These are phyloP conservation scores for Apocrypta bakeri DNA, from an alignment of 1,140 invertebrate genomes.

Conservation along the genomic window DNA sequence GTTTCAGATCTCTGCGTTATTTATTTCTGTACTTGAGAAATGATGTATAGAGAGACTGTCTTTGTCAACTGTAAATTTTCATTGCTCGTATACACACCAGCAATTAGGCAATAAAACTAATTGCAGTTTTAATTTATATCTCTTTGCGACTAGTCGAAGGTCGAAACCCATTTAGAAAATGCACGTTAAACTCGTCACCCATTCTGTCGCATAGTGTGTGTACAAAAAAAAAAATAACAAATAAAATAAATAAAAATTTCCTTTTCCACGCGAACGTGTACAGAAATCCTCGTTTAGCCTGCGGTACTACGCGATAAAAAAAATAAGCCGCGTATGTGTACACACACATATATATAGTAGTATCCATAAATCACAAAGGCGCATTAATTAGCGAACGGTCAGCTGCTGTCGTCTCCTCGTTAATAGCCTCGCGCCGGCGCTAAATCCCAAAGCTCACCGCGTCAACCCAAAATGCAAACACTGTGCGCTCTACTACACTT, in stretches of 20 bases:
- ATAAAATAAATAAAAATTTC: no score
- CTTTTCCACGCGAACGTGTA: neutral
- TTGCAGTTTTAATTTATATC: neutral
- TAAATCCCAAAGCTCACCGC: neutral
- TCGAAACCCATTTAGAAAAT: neutral
- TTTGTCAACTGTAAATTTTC: conserved; percentile 23
- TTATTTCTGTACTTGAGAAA: conserved; percentile 24
- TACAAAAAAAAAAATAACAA: neutral
- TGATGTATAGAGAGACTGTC: conserved; percentile 3
- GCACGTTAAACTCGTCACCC: neutral
- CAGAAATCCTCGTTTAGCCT: neutral
- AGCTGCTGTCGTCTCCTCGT: conserved; percentile 32
- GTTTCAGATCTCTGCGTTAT: conserved; percentile 7
- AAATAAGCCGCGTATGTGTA: neutral
- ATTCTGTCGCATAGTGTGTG: no score
- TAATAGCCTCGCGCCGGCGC: conserved; percentile 12
- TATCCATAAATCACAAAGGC: conserved; percentile 26
- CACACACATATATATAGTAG: neutral
- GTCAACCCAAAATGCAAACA: neutral
- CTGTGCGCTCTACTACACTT: neutral
- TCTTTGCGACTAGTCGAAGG: conserved; percentile 1
- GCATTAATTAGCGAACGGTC: conserved; percentile 30
- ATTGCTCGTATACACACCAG: neutral
- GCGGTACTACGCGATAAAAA: neutral
- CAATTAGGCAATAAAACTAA: conserved; percentile 30